Percentiles rank a stretch among this genome's conserved stretches.
Conservation (phyloP, 2,797 vertebrate genomes). For the Chelmon rostratus region DNA sequence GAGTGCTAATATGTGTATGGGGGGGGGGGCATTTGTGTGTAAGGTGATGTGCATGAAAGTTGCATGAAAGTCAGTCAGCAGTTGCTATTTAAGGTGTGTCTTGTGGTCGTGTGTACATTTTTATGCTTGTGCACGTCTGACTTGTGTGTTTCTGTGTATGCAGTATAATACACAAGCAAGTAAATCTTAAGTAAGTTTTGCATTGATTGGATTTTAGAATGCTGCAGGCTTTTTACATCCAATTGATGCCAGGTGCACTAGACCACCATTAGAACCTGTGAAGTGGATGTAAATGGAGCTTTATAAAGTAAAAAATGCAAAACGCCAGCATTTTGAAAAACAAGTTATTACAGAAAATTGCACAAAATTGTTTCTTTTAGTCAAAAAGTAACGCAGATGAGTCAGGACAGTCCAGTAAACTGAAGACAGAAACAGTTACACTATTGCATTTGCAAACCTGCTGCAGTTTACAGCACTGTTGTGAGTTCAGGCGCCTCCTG, state of each 20-base stretch:
- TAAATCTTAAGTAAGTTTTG: conserved; percentile 24
- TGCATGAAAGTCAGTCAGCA: background rate
- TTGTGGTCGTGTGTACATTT: background rate
- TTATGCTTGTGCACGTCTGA: background rate
- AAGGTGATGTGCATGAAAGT: background rate
- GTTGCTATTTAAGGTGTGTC: conserved; percentile 1
- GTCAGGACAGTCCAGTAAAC: background rate
- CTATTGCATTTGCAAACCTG: background rate
- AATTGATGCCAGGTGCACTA: conserved; percentile 39
- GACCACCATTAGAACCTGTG: conserved; percentile 17
- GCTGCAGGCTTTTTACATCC: conserved; percentile 14
- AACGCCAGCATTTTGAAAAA: background rate
- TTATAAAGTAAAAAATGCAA: conserved; percentile 22
- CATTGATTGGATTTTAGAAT: conserved; percentile 25
- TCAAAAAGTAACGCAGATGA: background rate
- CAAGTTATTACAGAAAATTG: too few species aligned
- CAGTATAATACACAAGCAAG: conserved; percentile 13
- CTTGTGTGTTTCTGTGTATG: background rate
- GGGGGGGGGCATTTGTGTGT: background rate
- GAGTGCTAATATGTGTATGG: background rate
- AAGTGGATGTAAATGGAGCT: conserved; percentile 37
- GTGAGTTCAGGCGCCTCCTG: background rate
- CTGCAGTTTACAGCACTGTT: background rate
- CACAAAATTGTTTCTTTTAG: too few species aligned
- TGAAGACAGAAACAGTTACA: background rate